Evolutionary conservation across 2,113 vertebrate genomes (phyloP), one percentile per base, ranked within the genome.

Genomic region (Salminus brasiliensis): DNA sequence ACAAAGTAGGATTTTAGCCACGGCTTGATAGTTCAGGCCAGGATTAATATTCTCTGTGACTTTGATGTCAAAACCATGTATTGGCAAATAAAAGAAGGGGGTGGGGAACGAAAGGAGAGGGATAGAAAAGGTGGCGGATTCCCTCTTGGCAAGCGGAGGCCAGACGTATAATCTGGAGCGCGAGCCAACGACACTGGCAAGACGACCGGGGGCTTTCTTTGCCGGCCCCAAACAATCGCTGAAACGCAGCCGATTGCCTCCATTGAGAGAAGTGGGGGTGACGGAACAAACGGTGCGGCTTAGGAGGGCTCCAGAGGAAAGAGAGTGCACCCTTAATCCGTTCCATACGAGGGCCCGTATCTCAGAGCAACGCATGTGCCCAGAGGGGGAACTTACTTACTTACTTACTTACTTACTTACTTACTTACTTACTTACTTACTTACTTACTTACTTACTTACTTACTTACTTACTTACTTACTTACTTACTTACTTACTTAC

Each of bases 311-410:
- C 88, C 84, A 90, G 88, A 85, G 76, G 74, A 90, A 78, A 91
- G 88, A 92, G 89, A 91, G 89, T 74, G 81, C 75, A 76, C 84
- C 87, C 90, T 90, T 94, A 94, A 94, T 94, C 92, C 92, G 87
- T 84, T 86, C 85, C 91, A 91, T 90, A 92, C 88, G 87, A 91
- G 92, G 91, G 90, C 90, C 92, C 79, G 74, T n/a, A n/a, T n/a
- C n/a, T n/a, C n/a, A n/a, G n/a, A n/a, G n/a, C n/a, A n/a, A n/a
- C n/a, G n/a, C n/a, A n/a, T n/a, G n/a, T n/a, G n/a, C n/a, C n/a
- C n/a, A n/a, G n/a, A n/a, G n/a, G n/a, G n/a, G n/a, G n/a, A n/a
- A n/a, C n/a, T n/a, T n/a, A n/a, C n/a, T n/a, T n/a, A n/a, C n/a
- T n/a, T n/a, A n/a, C n/a, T n/a, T n/a, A n/a, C n/a, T n/a, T n/a